phyloP scores from a whole-genome alignment of 2,113 vertebrate species.

The Syrrhaptes paradoxus region DNA sequence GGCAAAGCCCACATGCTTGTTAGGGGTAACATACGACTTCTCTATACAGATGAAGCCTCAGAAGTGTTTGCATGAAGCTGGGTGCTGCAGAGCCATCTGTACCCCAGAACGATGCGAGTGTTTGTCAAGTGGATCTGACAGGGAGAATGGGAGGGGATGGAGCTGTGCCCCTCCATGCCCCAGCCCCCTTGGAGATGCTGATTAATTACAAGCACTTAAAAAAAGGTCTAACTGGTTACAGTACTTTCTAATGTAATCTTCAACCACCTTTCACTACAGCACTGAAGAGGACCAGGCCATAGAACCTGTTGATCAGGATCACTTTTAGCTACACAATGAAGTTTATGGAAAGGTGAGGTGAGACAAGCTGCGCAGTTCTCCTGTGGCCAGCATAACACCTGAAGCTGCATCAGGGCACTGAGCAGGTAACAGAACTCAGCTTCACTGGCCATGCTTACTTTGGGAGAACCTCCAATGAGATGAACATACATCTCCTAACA shows the following conservation, averaged over 20 bases:
- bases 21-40: accelerated
- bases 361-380: neutral
- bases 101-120: neutral
- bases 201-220: neutral
- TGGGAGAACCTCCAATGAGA: neutral
- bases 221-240: neutral
- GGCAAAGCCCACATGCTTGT: neutral
- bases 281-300: neutral
- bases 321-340: neutral
- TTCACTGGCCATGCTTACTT: neutral
- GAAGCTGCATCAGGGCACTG: neutral
- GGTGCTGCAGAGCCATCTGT: neutral
- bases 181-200: neutral
- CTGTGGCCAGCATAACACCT: neutral
- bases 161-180: neutral
- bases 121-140: neutral
- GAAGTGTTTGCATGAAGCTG: neutral
- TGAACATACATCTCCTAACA: neutral
- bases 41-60: neutral
- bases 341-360: neutral
- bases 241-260: neutral
- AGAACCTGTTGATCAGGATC: neutral
- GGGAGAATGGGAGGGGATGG: neutral
- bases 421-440: neutral
- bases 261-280: neutral